Evolutionary conservation across 2,113 vertebrate genomes (phyloP).

Genomic region (Helogale parvula): DNA sequence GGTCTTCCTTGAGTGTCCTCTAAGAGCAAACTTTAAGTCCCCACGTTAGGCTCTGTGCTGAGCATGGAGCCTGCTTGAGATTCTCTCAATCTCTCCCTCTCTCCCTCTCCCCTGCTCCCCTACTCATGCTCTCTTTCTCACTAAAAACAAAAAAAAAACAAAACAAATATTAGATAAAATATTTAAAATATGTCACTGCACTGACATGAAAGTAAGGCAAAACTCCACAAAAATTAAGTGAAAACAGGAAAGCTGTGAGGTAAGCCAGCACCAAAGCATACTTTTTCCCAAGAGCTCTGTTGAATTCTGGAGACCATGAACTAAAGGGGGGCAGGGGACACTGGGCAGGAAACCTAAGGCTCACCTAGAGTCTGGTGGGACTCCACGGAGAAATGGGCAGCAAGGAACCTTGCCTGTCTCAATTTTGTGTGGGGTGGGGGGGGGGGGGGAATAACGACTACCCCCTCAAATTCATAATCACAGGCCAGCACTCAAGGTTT

Average conservation of each 20-base stretch:
- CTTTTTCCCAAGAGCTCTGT: not conserved
- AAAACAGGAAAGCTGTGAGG: not conserved
- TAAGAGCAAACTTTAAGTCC: not conserved
- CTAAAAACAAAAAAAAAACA: not conserved
- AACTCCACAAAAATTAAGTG: not conserved
- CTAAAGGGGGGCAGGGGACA: not conserved
- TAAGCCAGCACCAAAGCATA: not conserved
- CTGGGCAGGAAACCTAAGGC: not conserved
- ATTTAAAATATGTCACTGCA: not conserved
- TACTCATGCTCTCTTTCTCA: too few species aligned
- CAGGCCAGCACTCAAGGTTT: not conserved
- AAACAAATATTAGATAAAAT: not conserved
- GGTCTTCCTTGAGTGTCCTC: not conserved
- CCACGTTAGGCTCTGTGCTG: too few species aligned
- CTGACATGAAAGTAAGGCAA: slow-evolving; percentile 1
- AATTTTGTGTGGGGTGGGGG: not conserved
- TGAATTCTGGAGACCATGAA: not conserved
- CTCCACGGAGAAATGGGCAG: not conserved
- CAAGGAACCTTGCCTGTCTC: not conserved
- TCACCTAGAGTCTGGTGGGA: not conserved
- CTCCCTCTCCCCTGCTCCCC: too few species aligned
- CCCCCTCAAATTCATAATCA: not conserved
- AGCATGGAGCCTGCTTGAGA: too few species aligned
- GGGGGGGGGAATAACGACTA: not conserved
- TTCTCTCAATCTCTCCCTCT: too few species aligned